Percentiles rank a stretch among this genome's conserved stretches.
Conservation (phyloP, 2,888 invertebrate species). For the Cantharis nigra region DNA sequence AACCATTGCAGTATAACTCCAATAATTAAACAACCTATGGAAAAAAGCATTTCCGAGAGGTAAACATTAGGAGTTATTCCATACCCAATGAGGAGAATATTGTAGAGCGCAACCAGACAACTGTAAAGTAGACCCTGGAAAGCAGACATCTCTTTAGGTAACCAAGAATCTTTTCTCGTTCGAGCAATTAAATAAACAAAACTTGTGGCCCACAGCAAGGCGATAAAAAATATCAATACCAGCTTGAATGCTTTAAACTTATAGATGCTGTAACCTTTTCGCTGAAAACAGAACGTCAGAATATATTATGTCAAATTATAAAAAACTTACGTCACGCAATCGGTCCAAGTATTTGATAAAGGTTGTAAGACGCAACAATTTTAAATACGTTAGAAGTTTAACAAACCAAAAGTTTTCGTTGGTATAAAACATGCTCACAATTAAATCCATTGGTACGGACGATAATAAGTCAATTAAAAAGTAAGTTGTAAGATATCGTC, state of each 20-base stretch:
- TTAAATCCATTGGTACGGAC: constrained; percentile 43
- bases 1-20: constrained; percentile 28
- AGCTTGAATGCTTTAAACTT: constrained; percentile 29
- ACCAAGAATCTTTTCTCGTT: not conserved
- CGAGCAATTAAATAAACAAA: constrained; percentile 15
- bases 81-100: constrained; percentile 18
- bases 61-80: constrained; percentile 1
- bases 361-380: constrained; percentile 46
- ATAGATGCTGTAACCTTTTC: constrained; percentile 23
- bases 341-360: constrained; percentile 44
- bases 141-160: not conserved
- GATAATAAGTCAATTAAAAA: constrained; percentile 48
- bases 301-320: not conserved
- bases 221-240: constrained; percentile 18
- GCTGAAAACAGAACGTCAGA: constrained; percentile 11
- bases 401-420: constrained; percentile 35
- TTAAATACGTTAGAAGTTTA: constrained; percentile 43
- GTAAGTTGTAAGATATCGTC: constrained; percentile 45
- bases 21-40: constrained; percentile 21
- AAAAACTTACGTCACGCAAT: constrained; percentile 43
- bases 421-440: constrained; percentile 29
- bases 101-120: constrained; percentile 12
- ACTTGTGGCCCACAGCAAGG: constrained; percentile 31
- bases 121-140: constrained; percentile 5
- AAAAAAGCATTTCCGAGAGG: constrained; percentile 24